Percentiles rank a stretch among this genome's conserved stretches.
Evolutionary conservation across 1,140 invertebrate genomes (phyloP).

Genomic region (Bombyx mandarina): DNA sequence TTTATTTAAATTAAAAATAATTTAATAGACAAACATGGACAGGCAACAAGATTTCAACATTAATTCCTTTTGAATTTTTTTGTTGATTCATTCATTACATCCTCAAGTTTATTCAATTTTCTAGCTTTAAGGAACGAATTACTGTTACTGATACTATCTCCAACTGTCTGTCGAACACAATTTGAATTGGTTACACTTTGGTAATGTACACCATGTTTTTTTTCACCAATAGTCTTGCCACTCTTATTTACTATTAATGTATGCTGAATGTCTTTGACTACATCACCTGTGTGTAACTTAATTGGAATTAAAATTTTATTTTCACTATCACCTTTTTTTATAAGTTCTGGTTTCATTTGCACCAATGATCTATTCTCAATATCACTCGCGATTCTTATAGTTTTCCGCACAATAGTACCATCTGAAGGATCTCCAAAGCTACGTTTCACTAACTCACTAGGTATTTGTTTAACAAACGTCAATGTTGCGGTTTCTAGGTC

Average conservation of each 20-base stretch:
- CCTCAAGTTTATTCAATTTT: conserved; percentile 54
- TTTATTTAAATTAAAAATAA: conserved; percentile 60
- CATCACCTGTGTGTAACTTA: conserved; percentile 48
- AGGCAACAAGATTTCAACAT: conserved; percentile 48
- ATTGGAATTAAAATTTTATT: conserved; percentile 57
- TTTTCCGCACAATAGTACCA: conserved; percentile 45
- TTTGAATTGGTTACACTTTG: conserved; percentile 61
- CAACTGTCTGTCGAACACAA: conserved; percentile 53
- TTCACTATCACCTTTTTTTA: conserved; percentile 56
- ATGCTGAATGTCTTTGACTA: conserved; percentile 64
- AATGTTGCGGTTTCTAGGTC: conserved; percentile 42
- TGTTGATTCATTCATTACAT: conserved; percentile 49
- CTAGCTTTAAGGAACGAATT: conserved; percentile 51
- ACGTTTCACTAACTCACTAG: conserved; percentile 51
- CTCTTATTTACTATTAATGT: conserved; percentile 60
- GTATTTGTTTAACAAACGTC: conserved; percentile 54
- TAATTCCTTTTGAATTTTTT: conserved; percentile 66
- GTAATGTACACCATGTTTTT: conserved; percentile 66
- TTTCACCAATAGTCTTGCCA: conserved; percentile 58
- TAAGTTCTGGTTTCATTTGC: conserved; percentile 50
- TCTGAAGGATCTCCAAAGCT: conserved; percentile 50
- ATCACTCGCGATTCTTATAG: conserved; percentile 57
- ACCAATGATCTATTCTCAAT: conserved; percentile 58
- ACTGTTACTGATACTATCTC: conserved; percentile 47
- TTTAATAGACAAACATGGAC: conserved; percentile 56